Evolutionary conservation across 1,140 invertebrate species (phyloP), one percentile per base, ranked within the genome.

Genomic region (Chironomus striatipennis): DNA sequence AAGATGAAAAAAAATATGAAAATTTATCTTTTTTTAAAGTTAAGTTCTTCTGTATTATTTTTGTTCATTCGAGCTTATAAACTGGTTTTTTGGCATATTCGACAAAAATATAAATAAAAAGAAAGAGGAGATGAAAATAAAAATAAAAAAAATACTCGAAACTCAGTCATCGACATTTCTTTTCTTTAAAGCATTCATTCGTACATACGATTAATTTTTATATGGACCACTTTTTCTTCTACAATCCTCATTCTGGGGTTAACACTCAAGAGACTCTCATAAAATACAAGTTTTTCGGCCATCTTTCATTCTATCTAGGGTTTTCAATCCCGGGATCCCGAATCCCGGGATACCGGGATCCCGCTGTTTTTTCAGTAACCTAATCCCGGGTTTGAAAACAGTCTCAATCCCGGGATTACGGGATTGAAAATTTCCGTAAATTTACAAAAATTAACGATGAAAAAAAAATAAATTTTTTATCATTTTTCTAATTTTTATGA

Each of bases 11-110:
- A 34, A 57, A 57, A 57, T 57, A 57, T 57, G 47, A 57, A 57
- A 57, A 57, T 57, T 57, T 57, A 57, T 57, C 47, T 57, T 57
- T 57, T 43, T 57, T 57, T 57, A 57, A 57, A 57, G 47, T 57
- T n/a, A 57, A 57, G 47, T 57, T 57, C 47, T 57, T 57, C 47
- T 57, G n/a, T n/a, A n/a, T 57, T 57, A 12, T 57, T 57, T 57
- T 57, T 57, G 47, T n/a, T 57, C 47, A 10, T 57, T 57, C 12
- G n/a, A 57, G 47, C 47, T 57, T 57, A 57, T 57, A 57, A 57
- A 57, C 47, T 57, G 47, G 47, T 57, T 57, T 34, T 47, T 57
- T 57, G 47, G 47, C 47, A 57, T 34, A 34, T 57, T 57, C 47
- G 47, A n/a, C 12, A 34, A 34, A 34, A 34, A 57, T 57, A n/a